Conservation (phyloP, 2,113 vertebrate species). For the Brienomyrus longianalis region DNA sequence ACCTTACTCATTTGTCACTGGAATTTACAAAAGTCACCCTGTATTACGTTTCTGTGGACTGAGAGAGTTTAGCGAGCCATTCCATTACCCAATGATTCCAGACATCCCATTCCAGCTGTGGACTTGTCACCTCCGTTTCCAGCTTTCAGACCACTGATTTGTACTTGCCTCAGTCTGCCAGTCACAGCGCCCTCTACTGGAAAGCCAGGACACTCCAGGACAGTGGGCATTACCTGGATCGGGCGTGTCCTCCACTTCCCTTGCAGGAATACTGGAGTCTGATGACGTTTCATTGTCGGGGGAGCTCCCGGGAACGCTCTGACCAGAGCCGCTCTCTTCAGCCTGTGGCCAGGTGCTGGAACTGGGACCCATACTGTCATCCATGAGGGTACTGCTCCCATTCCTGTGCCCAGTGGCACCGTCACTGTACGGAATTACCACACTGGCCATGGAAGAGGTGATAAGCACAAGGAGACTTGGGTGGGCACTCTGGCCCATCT, state of each 20-base stretch:
- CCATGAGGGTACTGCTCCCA: background rate
- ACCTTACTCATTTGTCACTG: constrained; percentile 24
- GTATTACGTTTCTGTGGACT: constrained; percentile 23
- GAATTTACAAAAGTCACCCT: background rate
- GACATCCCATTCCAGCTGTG: background rate
- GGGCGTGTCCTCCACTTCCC: constrained; percentile 64
- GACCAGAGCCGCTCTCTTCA: constrained; percentile 8
- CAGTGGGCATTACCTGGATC: constrained; percentile 76
- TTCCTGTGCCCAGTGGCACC: constrained; percentile 29
- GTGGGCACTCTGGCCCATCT: constrained; percentile 44
- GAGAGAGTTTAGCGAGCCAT: constrained; percentile 29
- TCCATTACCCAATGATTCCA: constrained; percentile 27
- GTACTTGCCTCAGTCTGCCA: constrained; percentile 66
- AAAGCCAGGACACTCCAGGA: constrained; percentile 54
- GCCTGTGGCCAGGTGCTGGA: constrained; percentile 45
- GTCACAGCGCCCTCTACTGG: constrained; percentile 43
- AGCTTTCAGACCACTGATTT: background rate
- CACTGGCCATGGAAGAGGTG: background rate
- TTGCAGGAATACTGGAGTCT: constrained; percentile 44
- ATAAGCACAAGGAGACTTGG: background rate
- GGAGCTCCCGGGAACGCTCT: constrained; percentile 42
- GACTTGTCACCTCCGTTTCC: background rate
- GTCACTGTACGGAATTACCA: background rate
- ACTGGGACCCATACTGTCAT: background rate
- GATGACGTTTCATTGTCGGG: background rate